Evolutionary conservation across 2,888 invertebrate species (phyloP), one percentile per base, ranked within the genome.

Genomic region (Stenurella melanura): DNA sequence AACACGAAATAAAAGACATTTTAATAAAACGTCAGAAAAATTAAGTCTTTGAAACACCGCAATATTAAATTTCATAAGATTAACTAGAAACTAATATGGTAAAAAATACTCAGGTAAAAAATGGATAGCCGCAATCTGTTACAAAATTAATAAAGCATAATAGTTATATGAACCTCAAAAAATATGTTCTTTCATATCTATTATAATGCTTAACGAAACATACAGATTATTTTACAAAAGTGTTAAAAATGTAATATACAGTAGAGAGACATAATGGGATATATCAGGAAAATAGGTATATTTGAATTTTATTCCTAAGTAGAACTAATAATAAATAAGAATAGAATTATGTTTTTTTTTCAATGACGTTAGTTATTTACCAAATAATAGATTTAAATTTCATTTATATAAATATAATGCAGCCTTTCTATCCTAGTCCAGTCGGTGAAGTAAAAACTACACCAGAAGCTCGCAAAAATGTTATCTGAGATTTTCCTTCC

Each of bases 51-150:
- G 26, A 34, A 63, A 17, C 30, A 63, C 34, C 34, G 34, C 61
- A 34, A 6, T 63, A 63, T 63, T 63, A 63, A 63, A 63, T 63
- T 63, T 63, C 61, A 34, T 17, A 63, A n/a, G 11, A 9, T 34
- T 34, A 30, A 17, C 34, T 63, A 63, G 34, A 63, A 63, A 30
- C n/a, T n/a, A 17, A 63, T 63, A 63, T 17, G 61, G 12, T n/a
- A 50, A 50, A 42, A 50, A 50, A n/a, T n/a, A 50, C n/a, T 50
- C 61, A 63, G 61, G 61, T 63, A 63, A n/a, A 63, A 61, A 61
- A 63, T 30, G 10, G 0, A 63, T 7, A 10, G 17, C 34, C 30
- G 17, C 61, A 26, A 1, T 34, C 10, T 34, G 34, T 63, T 63
- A n/a, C n/a, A 34, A 34, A 34, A 63, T 63, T 63, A 63, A 50